Evolutionary conservation across 1,140 invertebrate genomes (phyloP).

Genomic region (Branchinecta lynchi): DNA sequence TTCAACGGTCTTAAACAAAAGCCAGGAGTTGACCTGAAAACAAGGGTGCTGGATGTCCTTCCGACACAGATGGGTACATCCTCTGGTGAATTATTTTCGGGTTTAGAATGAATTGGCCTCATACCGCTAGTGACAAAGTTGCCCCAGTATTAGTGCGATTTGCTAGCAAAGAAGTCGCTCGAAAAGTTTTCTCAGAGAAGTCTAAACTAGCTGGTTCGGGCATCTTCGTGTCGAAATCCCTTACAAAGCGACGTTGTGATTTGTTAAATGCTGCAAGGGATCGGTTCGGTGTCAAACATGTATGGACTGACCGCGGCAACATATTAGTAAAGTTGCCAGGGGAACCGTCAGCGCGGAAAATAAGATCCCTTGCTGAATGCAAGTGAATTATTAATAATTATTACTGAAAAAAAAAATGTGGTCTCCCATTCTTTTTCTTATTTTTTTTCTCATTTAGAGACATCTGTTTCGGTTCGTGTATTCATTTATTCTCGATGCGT

Average conservation of each 20-base stretch:
- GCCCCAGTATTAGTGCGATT: slow-evolving; percentile 4
- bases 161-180: slow-evolving; percentile 5
- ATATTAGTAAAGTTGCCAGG: slow-evolving; percentile 9
- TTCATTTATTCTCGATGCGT: slow-evolving; percentile 5
- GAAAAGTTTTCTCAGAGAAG: no score
- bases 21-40: slow-evolving; percentile 5
- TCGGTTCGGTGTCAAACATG: slow-evolving; percentile 5
- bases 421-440: slow-evolving; percentile 1
- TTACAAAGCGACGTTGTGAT: slow-evolving; percentile 5
- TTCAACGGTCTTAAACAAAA: not conserved
- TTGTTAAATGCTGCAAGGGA: slow-evolving; percentile 5
- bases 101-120: slow-evolving; percentile 5
- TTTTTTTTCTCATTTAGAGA: slow-evolving; percentile 10
- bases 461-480: slow-evolving; percentile 9
- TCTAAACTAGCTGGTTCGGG: slow-evolving; percentile 5
- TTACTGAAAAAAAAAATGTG: no score
- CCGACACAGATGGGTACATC: not conserved
- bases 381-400: not conserved
- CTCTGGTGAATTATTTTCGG: not conserved
- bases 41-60: not conserved
- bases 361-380: not conserved
- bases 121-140: slow-evolving; percentile 9
- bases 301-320: not conserved
- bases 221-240: slow-evolving; percentile 4
- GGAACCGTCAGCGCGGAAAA: no score